These are phyloP conservation scores for Spinibarbus caldwelli DNA, from an alignment of 2,797 vertebrate genomes.

Conservation along the genomic window DNA sequence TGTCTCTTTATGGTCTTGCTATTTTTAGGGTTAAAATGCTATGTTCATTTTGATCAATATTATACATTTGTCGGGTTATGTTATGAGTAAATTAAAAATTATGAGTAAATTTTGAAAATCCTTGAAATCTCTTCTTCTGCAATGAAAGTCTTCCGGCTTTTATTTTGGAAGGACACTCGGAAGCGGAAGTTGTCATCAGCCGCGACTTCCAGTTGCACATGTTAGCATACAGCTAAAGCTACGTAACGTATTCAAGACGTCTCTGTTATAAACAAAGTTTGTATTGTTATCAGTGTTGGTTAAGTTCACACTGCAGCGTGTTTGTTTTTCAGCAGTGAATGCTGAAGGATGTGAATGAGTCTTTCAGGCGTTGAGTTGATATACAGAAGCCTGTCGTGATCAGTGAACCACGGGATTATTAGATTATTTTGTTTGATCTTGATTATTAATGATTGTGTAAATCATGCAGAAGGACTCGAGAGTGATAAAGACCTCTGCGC, in stretches of 20 bases:
- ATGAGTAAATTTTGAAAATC: neutral
- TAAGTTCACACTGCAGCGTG: neutral
- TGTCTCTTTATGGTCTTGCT: too few relatives aligned
- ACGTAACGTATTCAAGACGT: conserved; percentile 44
- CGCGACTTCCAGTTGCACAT: conserved; percentile 35
- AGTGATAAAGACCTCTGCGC: conserved; percentile 89
- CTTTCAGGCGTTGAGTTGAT: neutral
- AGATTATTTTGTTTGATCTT: neutral
- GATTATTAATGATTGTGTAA: neutral
- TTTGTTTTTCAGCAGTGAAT: neutral
- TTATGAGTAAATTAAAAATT: neutral
- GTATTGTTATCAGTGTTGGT: too few relatives aligned
- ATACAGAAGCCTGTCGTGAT: neutral
- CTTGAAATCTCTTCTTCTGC: too few relatives aligned
- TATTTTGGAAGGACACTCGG: conserved; percentile 33
- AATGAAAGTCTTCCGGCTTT: conserved; percentile 21
- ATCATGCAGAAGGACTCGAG: conserved; percentile 74
- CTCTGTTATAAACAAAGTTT: conserved; percentile 1
- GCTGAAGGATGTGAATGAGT: neutral
- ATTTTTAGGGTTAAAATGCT: too few relatives aligned
- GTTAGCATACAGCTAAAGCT: conserved; percentile 42
- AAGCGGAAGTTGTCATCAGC: conserved; percentile 11
- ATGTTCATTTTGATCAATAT: neutral
- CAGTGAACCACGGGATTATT: neutral
- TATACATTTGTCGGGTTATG: neutral